Evolutionary conservation across 2,797 vertebrate genomes (phyloP), one percentile per base, ranked within the genome.

Genomic region (Channallabes apus): DNA sequence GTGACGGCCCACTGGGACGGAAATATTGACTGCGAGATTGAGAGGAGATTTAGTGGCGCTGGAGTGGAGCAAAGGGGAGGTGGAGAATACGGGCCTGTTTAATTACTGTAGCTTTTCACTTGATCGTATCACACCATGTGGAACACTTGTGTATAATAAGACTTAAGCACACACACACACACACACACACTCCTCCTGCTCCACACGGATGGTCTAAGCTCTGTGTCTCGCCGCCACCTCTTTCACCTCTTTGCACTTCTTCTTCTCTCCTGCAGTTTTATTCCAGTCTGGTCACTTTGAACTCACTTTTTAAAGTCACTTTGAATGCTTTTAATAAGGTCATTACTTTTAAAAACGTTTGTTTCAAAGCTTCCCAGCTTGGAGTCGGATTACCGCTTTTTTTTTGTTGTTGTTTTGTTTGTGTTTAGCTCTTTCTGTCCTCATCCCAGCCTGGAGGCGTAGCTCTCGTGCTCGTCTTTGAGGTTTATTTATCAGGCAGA

Each of bases 21-120:
- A 41, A 51, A 61, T 81, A 85, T 85, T 86, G 84, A 86, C 78
- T 86, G 51, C 71, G n/a, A n/a, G n/a, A n/a, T n/a, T n/a, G 61
- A 76, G 11, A 11, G 22, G 51, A 82, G 80, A 82, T 82, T 68
- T 59, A 84, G 58, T 82, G 76, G 79, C 24, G 18, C 24, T 18
- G 6, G 18, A 11, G 11, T 2, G 9, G 56, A 41, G 8, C 51
- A 15, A 32, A 32, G 54, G 58, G 82, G n/a, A 58, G n/a, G 59
- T 72, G 84, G 15, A 67, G 64, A 71, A 8, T 17, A 67, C 29
- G 2, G 69, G 51, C 51, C 4, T 14, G 71, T 24, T 82, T 85
- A 72, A 75, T 75, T 77, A 73, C 14, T 82, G n/a, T 56, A 64
- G 29, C 58, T 56, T 65, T 85, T 85, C 65, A 83, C 61, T 59